A percentile compares a stretch with the other conserved stretches of the same genome.
Conservation (phyloP, 2,113 vertebrate genomes). For the Amazona vittata region DNA sequence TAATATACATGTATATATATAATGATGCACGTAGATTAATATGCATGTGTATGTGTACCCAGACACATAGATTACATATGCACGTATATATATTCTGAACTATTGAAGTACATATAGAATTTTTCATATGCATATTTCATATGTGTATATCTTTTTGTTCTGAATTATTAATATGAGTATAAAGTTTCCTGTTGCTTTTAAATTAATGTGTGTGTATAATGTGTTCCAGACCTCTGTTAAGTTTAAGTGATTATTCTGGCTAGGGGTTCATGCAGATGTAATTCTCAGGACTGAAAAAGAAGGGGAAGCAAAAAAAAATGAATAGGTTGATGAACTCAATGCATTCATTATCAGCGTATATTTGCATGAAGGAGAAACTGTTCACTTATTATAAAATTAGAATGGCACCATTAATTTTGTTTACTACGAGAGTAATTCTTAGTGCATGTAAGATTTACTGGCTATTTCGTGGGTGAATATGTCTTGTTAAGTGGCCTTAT, state of each 20-base stretch:
- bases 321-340: not conserved
- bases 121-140: not conserved
- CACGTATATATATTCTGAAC: not conserved
- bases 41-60: not conserved
- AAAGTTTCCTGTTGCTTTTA: not conserved
- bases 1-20: not conserved
- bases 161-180: not conserved
- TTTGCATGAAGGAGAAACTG: conserved; percentile 40
- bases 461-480: not conserved
- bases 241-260: not conserved
- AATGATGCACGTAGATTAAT: not conserved
- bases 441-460: not conserved
- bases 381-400: conserved; percentile 20
- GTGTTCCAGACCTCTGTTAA: not conserved
- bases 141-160: not conserved
- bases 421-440: not conserved
- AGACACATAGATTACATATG: not conserved
- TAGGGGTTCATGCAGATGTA: not conserved
- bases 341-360: conserved; percentile 10
- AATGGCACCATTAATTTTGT: conserved; percentile 44
- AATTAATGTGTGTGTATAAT: not conserved
- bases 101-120: not conserved
- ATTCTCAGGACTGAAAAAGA: not conserved
- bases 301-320: not conserved
- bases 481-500: not conserved